Evolutionary conservation across 1,140 invertebrate species (phyloP).

Genomic region (Colletes gigas): DNA sequence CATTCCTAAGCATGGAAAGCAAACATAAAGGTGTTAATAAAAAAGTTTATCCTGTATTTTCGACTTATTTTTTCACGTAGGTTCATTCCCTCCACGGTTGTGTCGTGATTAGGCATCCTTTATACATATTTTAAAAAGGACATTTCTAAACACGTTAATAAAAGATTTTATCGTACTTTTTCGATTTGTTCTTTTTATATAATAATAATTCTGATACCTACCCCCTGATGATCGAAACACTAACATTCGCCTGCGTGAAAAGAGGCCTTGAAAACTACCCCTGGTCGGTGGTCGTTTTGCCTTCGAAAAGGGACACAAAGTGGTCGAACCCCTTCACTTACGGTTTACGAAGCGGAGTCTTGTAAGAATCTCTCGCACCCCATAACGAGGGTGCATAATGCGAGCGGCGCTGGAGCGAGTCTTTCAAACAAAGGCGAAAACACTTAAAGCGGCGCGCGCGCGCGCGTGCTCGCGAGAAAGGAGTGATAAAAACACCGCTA

Average conservation of each 20-base stretch:
- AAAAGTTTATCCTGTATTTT: no score
- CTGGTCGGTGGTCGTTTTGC: constrained; percentile 17
- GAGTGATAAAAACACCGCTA: constrained; percentile 72
- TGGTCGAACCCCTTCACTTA: constrained; percentile 63
- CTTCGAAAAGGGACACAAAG: constrained; percentile 53
- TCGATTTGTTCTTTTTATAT: no score
- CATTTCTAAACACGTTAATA: no score
- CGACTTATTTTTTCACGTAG: no score
- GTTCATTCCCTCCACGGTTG: no score
- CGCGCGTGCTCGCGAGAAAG: constrained; percentile 58
- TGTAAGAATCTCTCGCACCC: constrained; percentile 60
- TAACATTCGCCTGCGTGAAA: not conserved
- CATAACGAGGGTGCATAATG: constrained; percentile 53
- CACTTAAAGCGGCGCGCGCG: constrained; percentile 43
- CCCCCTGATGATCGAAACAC: not conserved
- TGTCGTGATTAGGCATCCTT: no score
- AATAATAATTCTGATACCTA: no score
- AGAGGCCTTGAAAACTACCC: not conserved
- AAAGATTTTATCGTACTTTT: no score
- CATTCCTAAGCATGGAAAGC: no score
- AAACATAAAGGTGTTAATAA: no score
- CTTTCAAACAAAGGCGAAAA: constrained; percentile 49
- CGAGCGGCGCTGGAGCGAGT: constrained; percentile 21
- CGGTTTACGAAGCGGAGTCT: constrained; percentile 56
- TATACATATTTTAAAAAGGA: no score